Base-by-base conservation (phyloP, 2,113 vertebrate species). In the Axis porcinus region DNA sequence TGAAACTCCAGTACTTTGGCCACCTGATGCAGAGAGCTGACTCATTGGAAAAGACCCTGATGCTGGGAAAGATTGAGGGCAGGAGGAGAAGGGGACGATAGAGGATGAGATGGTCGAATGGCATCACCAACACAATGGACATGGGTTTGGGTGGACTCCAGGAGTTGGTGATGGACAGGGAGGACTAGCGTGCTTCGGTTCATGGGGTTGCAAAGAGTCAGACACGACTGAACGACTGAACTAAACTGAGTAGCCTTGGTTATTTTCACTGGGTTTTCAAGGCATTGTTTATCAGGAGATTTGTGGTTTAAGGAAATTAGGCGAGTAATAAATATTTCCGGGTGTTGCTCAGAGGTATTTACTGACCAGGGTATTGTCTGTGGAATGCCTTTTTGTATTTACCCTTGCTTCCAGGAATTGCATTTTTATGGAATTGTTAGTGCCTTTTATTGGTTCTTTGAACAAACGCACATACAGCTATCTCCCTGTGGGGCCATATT, bases 291-390 rank as follows among this genome's bases (percentile, higher is more conserved):
- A 78, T 96, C 25, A 30, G 45, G 36, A 62, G 84, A 76, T 50
- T 96, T 88, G 76, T 58, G 17, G 13, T 81, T 88, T 91, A 87
- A 89, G 79, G 84, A 97, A 96, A 88, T 89, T 86, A 57, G 94
- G 23, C 76, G 78, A 95, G 87, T 89, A 95, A 45, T 95, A 91
- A 96, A 27, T 92, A 45, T 96, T 97, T 96, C 58, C 58, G 82
- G 27, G 28, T 94, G 33, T 89, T 98, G n/a, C 43, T 96, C 83
- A 89, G 23, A 92, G 7, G 27, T 91, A 33, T 92, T 86, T 92
- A 79, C 62, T 94, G 50, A 94, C 23, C 19, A 40, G 19, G 28
- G 40, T 95, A 47, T 62, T 81, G 7, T 86, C 62, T 94, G 62
- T n/a, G 54, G 52, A 95, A 79, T 85, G 17, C 40, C 40, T 95